Conservation (phyloP, 2,888 invertebrate genomes). For the Andrena camellia region DNA sequence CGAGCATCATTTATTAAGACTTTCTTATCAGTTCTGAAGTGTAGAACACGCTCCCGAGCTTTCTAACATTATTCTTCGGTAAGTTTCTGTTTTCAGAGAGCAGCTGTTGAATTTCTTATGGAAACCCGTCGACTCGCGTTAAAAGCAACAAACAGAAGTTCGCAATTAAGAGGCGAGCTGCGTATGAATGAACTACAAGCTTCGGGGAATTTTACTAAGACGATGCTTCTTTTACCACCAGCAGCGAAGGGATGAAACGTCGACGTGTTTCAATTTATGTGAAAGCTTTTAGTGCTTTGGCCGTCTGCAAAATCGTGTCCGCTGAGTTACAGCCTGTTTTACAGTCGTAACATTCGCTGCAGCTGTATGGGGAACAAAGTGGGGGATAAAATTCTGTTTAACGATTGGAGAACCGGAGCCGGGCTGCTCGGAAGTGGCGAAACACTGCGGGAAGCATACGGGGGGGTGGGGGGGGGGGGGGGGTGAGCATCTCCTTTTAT, state of each 20-base stretch:
- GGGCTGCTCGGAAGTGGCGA: too few species aligned
- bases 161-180: background rate
- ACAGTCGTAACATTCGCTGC: background rate
- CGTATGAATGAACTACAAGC: background rate
- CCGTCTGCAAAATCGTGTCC: background rate
- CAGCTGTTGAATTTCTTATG: too few species aligned
- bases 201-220: conserved; percentile 6
- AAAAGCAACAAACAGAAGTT: background rate
- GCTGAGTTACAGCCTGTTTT: conserved; percentile 11
- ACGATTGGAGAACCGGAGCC: too few species aligned
- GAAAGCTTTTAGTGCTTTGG: conserved; percentile 6
- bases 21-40: too few species aligned
- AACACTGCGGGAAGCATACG: too few species aligned
- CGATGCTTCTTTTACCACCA: background rate
- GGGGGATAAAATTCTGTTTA: background rate
- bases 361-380: background rate
- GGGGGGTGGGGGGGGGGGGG: too few species aligned
- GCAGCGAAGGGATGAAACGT: background rate
- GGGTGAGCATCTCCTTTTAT: too few species aligned
- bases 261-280: conserved; percentile 3
- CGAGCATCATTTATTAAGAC: too few species aligned
- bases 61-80: too few species aligned
- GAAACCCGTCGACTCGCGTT: too few species aligned
- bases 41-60: too few species aligned
- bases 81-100: too few species aligned